Evolutionary conservation across 2,113 vertebrate genomes (phyloP).

Genomic region (Nesoenas mayeri): DNA sequence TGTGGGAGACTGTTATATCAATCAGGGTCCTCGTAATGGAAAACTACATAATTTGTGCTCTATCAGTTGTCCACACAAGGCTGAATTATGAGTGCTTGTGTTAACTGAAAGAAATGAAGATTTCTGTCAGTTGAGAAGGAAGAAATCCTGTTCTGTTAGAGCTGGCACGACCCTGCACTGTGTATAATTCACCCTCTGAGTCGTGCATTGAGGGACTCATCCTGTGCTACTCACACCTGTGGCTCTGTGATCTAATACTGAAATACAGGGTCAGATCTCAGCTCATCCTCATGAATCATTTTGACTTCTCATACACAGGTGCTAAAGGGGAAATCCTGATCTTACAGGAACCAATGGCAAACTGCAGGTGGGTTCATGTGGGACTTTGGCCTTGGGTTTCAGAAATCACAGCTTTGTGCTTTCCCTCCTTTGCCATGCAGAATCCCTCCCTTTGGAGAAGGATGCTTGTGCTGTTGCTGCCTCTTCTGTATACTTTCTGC

Average conservation of each 20-base stretch:
- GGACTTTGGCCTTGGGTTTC: fast-evolving
- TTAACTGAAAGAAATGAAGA: neutral
- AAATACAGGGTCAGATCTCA: neutral
- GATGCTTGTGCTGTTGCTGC: neutral
- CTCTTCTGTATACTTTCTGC: neutral
- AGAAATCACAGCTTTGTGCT: neutral
- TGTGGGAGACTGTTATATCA: fast-evolving
- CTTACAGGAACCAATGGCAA: neutral
- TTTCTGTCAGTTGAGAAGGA: neutral
- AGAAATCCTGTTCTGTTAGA: neutral
- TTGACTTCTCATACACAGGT: neutral
- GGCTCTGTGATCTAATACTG: fast-evolving
- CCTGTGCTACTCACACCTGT: neutral
- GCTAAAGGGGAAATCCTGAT: neutral
- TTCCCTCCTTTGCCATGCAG: neutral
- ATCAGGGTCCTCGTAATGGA: neutral
- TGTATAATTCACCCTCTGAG: neutral
- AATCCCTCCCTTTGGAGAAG: neutral
- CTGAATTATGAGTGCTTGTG: neutral
- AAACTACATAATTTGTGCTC: neutral
- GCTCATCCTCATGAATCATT: neutral
- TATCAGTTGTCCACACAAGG: neutral
- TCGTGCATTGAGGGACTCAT: neutral
- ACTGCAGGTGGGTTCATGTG: neutral
- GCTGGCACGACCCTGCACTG: neutral